Base-by-base conservation (phyloP, 1,140 invertebrate genomes). In the Aplysia californica region DNA sequence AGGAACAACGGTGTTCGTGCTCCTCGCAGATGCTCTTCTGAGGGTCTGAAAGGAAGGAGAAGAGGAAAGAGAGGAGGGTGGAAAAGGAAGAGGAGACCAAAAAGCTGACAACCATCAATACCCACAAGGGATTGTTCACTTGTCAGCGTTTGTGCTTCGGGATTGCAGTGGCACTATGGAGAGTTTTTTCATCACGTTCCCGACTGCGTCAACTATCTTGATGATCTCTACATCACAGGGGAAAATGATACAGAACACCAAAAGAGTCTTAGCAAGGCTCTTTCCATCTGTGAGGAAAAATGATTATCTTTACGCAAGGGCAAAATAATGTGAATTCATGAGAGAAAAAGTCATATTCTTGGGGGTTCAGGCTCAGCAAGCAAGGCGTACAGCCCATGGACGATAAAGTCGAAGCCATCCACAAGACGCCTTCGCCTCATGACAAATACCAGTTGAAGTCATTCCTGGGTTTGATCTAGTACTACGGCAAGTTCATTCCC, bases 121-220 rank as follows among this genome's bases (percentile, higher is more conserved):
- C 65, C 33, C 85, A 74, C 33, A 89, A n/a, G n/a, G n/a, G n/a
- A n/a, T n/a, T n/a, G n/a, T 29, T 74, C 85, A 65, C 72, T 70
- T 80, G 58, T 58, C 18, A 31, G 20, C 80, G 71, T 36, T 78
- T 29, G 56, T 75, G 3, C 81, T 91, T 84, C 26, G 91, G 90
- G 10, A 86, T 92, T 6, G 86, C 90, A 77, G 86, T 86, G 6
- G 84, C 71, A 80, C 88, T 33, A 90, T 92, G 58, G 88, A 90
- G 56, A 59, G 85, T 72, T 86, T 2, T 78, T 92, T 10, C 26
- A 56, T 33, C 73, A 66, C 18, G 3, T 78, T 39, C 38, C 15
- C 10, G 26, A 61, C 15, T 38, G 33, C 35, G 6, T 20, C 21
- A 33, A 41, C 50, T 76, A 76, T 15, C 29, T 77, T n/a, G 80